A percentile compares a stretch with the other conserved stretches of the same genome.
Evolutionary conservation across 2,888 invertebrate genomes (phyloP).

Genomic region (Tolmerus cingulatus): DNA sequence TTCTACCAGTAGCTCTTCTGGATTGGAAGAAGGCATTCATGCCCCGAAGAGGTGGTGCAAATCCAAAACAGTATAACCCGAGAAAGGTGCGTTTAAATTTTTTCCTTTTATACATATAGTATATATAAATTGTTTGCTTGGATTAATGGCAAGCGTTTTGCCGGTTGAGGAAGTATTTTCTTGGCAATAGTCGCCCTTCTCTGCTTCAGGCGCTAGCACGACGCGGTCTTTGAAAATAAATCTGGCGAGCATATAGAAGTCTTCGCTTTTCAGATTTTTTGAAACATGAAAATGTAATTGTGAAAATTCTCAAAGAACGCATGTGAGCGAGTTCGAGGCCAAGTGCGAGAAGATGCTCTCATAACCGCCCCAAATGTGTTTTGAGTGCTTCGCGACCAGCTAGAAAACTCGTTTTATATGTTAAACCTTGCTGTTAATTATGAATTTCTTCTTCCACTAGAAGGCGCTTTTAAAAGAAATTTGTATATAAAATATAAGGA

Average conservation of each 20-base stretch:
- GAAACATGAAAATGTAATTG: slow-evolving; percentile 49
- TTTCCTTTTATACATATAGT: neutral
- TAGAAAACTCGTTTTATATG: neutral
- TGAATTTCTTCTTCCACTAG: neutral
- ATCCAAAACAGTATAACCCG: slow-evolving; percentile 32
- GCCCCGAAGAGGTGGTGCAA: slow-evolving; percentile 26
- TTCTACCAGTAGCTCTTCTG: neutral
- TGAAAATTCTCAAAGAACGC: slow-evolving; percentile 43
- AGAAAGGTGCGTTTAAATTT: neutral
- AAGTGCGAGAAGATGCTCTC: neutral
- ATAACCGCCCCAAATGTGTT: neutral
- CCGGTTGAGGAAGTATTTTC: slow-evolving; percentile 21
- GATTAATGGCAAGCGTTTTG: neutral
- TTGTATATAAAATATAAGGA: neutral
- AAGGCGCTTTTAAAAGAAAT: neutral
- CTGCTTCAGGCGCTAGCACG: neutral
- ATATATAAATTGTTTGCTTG: neutral
- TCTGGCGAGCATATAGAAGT: slow-evolving; percentile 4
- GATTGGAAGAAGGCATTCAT: slow-evolving; percentile 24
- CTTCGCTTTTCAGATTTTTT: slow-evolving; percentile 42
- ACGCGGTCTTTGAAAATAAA: neutral
- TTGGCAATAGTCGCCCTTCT: slow-evolving; percentile 12
- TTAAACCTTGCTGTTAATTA: neutral
- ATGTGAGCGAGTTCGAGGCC: neutral
- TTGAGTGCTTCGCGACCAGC: neutral